Conservation (phyloP, 2,797 vertebrate genomes). For the Acipenser oxyrinchus region DNA sequence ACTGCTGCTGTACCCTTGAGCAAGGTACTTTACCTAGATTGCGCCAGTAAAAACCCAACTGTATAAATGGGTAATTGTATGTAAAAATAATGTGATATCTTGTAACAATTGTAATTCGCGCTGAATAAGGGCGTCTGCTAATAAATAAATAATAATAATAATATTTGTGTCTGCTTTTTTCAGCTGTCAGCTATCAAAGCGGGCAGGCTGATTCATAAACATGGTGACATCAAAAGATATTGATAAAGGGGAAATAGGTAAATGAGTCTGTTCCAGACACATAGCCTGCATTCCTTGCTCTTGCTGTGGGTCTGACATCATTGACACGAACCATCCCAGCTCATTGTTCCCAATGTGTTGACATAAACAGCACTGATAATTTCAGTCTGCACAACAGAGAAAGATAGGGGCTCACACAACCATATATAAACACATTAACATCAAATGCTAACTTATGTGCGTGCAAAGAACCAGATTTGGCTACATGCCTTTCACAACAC, state of each 20-base stretch:
- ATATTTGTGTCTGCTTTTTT: constrained; percentile 23
- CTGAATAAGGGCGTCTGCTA: no score
- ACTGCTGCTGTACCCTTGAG: no score
- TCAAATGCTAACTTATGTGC: constrained; percentile 34
- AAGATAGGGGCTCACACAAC: constrained; percentile 18
- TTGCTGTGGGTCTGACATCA: neutral
- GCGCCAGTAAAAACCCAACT: no score
- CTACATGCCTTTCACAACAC: constrained; percentile 22
- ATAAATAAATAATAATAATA: constrained; percentile 3
- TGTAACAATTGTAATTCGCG: no score
- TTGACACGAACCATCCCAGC: constrained; percentile 7
- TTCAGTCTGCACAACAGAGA: constrained; percentile 1
- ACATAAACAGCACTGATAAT: constrained; percentile 11
- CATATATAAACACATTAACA: constrained; percentile 28
- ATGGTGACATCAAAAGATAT: constrained; percentile 27
- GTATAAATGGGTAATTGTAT: no score
- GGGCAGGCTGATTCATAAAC: constrained; percentile 36
- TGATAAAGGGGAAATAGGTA: constrained; percentile 51
- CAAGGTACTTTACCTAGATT: no score
- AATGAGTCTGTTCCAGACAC: constrained; percentile 31
- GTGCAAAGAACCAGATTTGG: constrained; percentile 31
- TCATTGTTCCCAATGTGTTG: constrained; percentile 5
- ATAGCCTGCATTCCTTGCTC: constrained; percentile 11
- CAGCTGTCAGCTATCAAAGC: constrained; percentile 45
- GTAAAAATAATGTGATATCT: no score